Base-by-base conservation (phyloP, 2,113 vertebrate genomes). In the Gallinago media region DNA sequence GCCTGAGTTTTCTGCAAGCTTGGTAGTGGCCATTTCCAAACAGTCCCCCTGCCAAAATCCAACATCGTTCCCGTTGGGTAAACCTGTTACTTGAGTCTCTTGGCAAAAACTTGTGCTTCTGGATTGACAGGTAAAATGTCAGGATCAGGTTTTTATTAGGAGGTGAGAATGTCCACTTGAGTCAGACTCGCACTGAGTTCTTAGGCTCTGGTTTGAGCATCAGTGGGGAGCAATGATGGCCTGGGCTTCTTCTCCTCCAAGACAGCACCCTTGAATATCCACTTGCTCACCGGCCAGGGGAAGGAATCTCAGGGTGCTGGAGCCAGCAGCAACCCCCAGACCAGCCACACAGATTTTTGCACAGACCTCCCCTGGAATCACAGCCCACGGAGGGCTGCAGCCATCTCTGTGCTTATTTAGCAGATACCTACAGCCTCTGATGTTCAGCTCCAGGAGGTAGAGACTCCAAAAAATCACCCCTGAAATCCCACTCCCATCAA, bases 201-300 rank as follows among this genome's bases (percentile, higher is more conserved):
- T 59, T 31, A 31, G 23, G 27, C 20, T 62, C 68, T 2, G 1
- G 10, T 78, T 78, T 74, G 72, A 83, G 20, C 26, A 59, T 15
- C 5, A 4, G 3, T 3, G 34, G 9, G 31, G 7, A 56, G 10
- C 1, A 1, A 3, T 3, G 5, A 6, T 6, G n/a, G 8, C 26
- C 63, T 40, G 68, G 63, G 32, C 34, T 83, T 29, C 86, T 59
- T 42, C 77, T 91, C 63, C 66, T 52, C 46, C 15, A 5, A n/a
- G 46, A 7, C 36, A 62, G 49, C 36, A 31, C 8, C 42, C 36
- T 62, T 44, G 56, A 78, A 29, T 26, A 29, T 4, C 55, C n/a
- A 15, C 32, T 32, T 2, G 1, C n/a, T 67, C 9, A 25, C 47
- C 32, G 58, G 40, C 22, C 0, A 38, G 23, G 49, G 17, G 29